phyloP scores from a whole-genome alignment of 2,888 invertebrate genomes.

The Machimus rusticus region DNA sequence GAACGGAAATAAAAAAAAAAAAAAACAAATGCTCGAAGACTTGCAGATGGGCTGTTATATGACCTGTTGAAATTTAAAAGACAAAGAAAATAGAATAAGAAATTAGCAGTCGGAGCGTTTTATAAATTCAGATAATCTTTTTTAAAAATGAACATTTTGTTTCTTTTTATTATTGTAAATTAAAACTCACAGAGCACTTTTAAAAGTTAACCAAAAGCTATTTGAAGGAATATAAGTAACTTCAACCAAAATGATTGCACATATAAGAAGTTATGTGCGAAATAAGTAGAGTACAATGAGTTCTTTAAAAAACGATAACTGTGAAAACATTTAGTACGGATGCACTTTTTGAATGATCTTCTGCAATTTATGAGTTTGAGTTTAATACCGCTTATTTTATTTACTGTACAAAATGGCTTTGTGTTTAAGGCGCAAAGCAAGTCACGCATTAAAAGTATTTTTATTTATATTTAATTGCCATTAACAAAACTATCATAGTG shows the following conservation, averaged over 20 bases:
- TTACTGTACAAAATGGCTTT: background rate
- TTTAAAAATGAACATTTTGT: background rate
- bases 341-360: background rate
- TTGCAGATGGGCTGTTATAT: background rate
- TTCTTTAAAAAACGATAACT: background rate
- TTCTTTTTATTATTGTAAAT: background rate
- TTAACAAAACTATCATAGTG: too few relatives aligned
- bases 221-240: background rate
- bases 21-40: background rate
- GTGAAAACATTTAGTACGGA: too few relatives aligned
- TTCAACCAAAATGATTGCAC: too few relatives aligned
- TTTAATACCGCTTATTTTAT: background rate
- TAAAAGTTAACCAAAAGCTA: background rate
- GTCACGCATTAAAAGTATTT: background rate
- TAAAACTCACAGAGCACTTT: background rate
- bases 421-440: background rate
- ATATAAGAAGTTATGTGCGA: too few relatives aligned
- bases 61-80: background rate
- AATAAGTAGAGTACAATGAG: too few relatives aligned
- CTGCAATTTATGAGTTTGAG: background rate
- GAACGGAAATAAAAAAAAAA: background rate
- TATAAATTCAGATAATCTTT: background rate
- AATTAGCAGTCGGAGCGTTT: background rate
- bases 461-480: too few relatives aligned
- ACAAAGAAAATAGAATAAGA: background rate